Base-by-base conservation (phyloP, 2,888 invertebrate species). In the Oscheius sp. region DNA sequence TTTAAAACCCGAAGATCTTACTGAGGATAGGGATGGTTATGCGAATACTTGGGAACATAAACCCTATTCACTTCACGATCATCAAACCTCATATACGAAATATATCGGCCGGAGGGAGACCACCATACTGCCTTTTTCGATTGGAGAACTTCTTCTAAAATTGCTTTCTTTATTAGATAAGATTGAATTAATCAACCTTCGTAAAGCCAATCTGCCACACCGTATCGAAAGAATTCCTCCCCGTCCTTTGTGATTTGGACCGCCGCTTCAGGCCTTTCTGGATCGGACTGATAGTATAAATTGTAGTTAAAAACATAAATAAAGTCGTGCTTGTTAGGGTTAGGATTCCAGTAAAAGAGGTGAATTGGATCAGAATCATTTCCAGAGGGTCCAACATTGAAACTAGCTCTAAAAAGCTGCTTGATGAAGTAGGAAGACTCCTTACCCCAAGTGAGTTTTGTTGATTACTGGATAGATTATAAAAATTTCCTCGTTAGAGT, bases 141-240 rank as follows among this genome's bases (percentile, higher is more conserved):
- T 33, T 68, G 71, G 8, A 80, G 46, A 8, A 83, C 81, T 66
- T 82, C 82, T 69, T 82, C 83, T 80, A 61, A 57, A 79, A 61
- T 10, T 27, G 17, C 10, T 20, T 33, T 5, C 6, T 63, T 6
- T 20, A 20, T 39, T 2, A 17, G 39, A 23, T 52, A 3, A 6
- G 17, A 4, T 10, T 6, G 25, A 25, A 3, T 53, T n/a, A 2
- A 20, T 33, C 1, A 20, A 76, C 76, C 76, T 71, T 80, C 79
- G 63, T 80, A 78, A 3, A 80, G 65, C 79, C 79, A 80, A 48
- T 80, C 77, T 0, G 78, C 58, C 12, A 76, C 63, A 31, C 79
- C 79, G 65, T 78, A 78, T 68, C 75, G 57, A 10, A 72, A 67
- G 23, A 71, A 73, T 8, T 72, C 66, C 3, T 69, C 53, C 27